Percentiles rank a stretch among this genome's conserved stretches.
Evolutionary conservation across 2,888 invertebrate genomes (phyloP).

Genomic region (Lamproptera curius): DNA sequence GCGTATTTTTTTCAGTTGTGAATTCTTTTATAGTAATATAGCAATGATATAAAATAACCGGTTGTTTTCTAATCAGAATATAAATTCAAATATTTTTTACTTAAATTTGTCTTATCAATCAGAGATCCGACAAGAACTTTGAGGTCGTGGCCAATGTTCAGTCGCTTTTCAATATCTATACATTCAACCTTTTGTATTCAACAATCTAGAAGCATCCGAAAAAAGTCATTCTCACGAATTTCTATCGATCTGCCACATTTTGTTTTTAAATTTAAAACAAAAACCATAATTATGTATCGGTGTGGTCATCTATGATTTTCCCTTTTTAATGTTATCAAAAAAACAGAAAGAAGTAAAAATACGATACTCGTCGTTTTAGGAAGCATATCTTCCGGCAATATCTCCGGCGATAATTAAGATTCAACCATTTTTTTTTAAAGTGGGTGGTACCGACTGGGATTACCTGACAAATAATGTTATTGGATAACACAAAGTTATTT

Average conservation of each 20-base stretch:
- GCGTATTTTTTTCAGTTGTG: too few species aligned
- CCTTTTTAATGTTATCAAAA: constrained; percentile 1
- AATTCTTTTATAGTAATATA: too few species aligned
- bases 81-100: too few species aligned
- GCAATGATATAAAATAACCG: too few species aligned
- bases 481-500: constrained; percentile 29
- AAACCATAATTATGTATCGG: neutral
- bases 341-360: constrained; percentile 7
- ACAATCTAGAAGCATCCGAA: neutral
- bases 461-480: constrained; percentile 65
- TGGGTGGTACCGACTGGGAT: constrained; percentile 45
- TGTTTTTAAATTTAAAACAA: neutral
- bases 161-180: neutral
- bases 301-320: neutral
- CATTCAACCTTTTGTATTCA: neutral
- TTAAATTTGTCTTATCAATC: too few species aligned
- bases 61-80: too few species aligned
- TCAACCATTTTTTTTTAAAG: constrained; percentile 30
- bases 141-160: too few species aligned
- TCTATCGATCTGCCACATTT: too few species aligned
- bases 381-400: constrained; percentile 31
- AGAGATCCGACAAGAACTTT: too few species aligned
- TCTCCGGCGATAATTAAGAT: constrained; percentile 45
- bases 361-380: constrained; percentile 6
- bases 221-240: neutral